Conservation (phyloP, 1,140 invertebrate genomes). For the Dendrolimus kikuchii region DNA sequence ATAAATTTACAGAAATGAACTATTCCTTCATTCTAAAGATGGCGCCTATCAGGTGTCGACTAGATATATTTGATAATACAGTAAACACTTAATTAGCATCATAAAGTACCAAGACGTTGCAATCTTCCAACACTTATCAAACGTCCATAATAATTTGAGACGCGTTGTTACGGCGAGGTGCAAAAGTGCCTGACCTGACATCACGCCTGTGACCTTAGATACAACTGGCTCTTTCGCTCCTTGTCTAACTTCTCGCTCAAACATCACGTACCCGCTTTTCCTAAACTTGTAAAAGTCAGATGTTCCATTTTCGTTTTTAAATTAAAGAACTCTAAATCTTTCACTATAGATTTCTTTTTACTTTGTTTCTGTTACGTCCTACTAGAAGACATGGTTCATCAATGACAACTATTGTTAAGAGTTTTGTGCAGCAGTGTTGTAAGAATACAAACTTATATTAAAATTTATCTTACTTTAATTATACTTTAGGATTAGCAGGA, state of each 20-base stretch:
- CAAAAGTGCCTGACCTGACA: constrained; percentile 73
- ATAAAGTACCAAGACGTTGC: constrained; percentile 62
- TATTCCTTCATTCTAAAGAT: too few relatives aligned
- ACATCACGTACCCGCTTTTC: constrained; percentile 68
- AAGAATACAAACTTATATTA: constrained; percentile 69
- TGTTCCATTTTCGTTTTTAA: constrained; percentile 52
- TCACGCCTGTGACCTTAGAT: constrained; percentile 69
- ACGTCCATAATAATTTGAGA: constrained; percentile 73
- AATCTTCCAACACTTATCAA: constrained; percentile 68
- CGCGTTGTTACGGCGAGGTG: constrained; percentile 71
- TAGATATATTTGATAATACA: constrained; percentile 4
- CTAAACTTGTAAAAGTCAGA: constrained; percentile 65
- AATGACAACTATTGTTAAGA: constrained; percentile 61
- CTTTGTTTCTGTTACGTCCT: constrained; percentile 27
- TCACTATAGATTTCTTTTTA: constrained; percentile 54
- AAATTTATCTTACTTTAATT: too few relatives aligned
- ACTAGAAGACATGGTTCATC: constrained; percentile 42
- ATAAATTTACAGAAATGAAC: too few relatives aligned
- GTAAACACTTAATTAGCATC: constrained; percentile 65
- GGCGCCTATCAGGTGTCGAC: too few relatives aligned
- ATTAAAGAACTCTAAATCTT: constrained; percentile 66
- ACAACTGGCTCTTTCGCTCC: constrained; percentile 33
- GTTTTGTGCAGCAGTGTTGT: constrained; percentile 55
- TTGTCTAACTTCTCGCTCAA: constrained; percentile 32
- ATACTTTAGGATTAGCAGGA: too few relatives aligned